Base-by-base conservation (phyloP, 2,797 vertebrate genomes). In the Macrochelys suwanniensis region DNA sequence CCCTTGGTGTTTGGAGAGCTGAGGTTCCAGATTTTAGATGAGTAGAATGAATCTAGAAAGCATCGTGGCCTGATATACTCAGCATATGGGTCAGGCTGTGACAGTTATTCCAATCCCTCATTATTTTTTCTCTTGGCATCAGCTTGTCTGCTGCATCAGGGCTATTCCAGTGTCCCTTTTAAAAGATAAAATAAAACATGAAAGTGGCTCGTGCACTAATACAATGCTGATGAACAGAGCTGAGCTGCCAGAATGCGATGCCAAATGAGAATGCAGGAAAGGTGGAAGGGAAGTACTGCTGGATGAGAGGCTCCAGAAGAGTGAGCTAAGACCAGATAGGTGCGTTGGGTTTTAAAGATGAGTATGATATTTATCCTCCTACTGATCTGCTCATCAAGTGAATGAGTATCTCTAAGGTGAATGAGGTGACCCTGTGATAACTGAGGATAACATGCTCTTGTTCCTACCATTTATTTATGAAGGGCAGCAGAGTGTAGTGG, bases 71-170 rank as follows among this genome's bases (percentile, higher is more conserved):
- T 90, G 33, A 56, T 54, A 45, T 42, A 42, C 26, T 28, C 26
- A 49, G 15, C 4, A 16, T 31, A 77, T 17, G 15, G 74, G 7
- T 76, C 5, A 76, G 42, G 71, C 42, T 7, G 21, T 25, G 42
- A 15, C 11, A 47, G 12, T 7, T 76, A 45, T 47, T 42, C 94
- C 91, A 61, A 77, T 68, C 89, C 71, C 80, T 19, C 65, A 26
- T 57, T 28, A 28, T 28, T 26, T 92, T 89, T 94, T 1, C 61
- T 89, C 1, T 92, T 88, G 78, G 89, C 94, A 93, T 97, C 92
- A 92, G 86, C 92, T 94, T 95, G 89, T 95, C 93, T 84, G 88
- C 82, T 54, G 54, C n/a, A 65, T 89, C 68, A 59, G 79, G 53
- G 31, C 93, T 87, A 25, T 89, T 89, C 21, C 8, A 76, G 23